A percentile compares a stretch with the other conserved stretches of the same genome.
Conservation (phyloP, 2,888 invertebrate species). For the Ophion costatus region DNA sequence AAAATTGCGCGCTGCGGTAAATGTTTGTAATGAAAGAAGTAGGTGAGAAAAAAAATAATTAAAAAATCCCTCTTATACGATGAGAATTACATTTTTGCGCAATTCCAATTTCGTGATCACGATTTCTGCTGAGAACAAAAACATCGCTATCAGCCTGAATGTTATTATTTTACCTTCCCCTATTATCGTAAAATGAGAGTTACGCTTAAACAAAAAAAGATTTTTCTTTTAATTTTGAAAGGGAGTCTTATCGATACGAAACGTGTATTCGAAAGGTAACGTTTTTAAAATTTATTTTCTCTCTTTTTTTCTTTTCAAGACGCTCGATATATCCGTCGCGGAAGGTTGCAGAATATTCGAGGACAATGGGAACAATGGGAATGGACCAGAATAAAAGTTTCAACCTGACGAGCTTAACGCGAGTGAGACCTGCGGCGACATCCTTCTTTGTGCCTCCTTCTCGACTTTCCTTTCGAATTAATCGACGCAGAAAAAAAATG, state of each 20-base stretch:
- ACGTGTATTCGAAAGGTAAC: background rate
- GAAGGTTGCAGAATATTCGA: slow-evolving; percentile 21
- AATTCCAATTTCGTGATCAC: background rate
- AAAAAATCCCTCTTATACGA: no score
- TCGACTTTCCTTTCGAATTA: slow-evolving; percentile 56
- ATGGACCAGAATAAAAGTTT: slow-evolving; percentile 48
- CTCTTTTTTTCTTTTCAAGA: background rate
- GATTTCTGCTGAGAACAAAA: background rate
- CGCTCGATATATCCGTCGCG: background rate
- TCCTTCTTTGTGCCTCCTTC: slow-evolving; percentile 56
- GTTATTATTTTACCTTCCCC: no score
- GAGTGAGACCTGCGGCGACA: slow-evolving; percentile 50
- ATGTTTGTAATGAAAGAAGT: background rate
- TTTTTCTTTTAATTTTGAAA: background rate
- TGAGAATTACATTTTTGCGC: background rate
- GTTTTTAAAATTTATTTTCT: background rate
- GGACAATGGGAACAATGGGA: slow-evolving; percentile 31
- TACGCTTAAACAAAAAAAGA: background rate
- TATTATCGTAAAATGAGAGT: background rate
- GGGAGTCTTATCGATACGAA: background rate
- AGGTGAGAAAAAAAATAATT: background rate
- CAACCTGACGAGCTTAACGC: slow-evolving; percentile 48
- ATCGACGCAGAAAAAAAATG: slow-evolving; percentile 61
- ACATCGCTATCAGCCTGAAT: no score
- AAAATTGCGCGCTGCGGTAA: background rate